These are phyloP conservation scores for Nymphicus hollandicus DNA, from an alignment of 2,113 vertebrate species.

Conservation along the genomic window DNA sequence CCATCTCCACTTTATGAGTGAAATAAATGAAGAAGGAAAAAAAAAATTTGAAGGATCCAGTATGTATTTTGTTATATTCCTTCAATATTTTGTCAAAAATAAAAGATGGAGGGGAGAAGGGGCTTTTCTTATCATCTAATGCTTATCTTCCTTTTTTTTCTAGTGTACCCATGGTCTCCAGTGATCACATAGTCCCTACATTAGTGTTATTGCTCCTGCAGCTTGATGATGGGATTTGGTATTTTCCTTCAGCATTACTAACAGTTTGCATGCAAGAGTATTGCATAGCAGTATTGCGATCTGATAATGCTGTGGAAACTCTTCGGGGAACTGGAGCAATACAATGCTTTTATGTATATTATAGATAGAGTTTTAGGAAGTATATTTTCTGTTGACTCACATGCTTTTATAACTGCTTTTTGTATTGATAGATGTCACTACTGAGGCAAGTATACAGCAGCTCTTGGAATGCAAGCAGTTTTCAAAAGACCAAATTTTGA, in stretches of 20 bases:
- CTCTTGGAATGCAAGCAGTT: not conserved
- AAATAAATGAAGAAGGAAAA: not conserved
- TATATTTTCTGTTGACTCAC: not conserved
- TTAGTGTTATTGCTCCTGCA: not conserved
- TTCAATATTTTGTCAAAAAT: not conserved
- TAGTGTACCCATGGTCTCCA: not conserved
- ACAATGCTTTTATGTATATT: not conserved
- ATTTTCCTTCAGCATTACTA: not conserved
- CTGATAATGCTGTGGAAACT: not conserved
- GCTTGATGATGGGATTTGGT: not conserved
- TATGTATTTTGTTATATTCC: not conserved
- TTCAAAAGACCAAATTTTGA: not conserved
- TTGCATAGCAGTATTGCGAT: not conserved
- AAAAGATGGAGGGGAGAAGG: not conserved
- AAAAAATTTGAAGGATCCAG: not conserved
- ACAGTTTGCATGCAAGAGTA: not conserved
- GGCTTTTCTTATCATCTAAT: not conserved
- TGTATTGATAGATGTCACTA: not conserved
- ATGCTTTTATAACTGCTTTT: not conserved
- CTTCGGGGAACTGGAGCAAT: not conserved
- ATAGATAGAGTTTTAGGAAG: not conserved
- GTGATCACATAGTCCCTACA: not conserved
- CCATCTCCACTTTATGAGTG: not conserved
- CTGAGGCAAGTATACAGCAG: not conserved
- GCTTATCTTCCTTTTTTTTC: conserved; percentile 24